phyloP scores from a whole-genome alignment of 2,113 vertebrate genomes.

The Dasyurus viverrinus region DNA sequence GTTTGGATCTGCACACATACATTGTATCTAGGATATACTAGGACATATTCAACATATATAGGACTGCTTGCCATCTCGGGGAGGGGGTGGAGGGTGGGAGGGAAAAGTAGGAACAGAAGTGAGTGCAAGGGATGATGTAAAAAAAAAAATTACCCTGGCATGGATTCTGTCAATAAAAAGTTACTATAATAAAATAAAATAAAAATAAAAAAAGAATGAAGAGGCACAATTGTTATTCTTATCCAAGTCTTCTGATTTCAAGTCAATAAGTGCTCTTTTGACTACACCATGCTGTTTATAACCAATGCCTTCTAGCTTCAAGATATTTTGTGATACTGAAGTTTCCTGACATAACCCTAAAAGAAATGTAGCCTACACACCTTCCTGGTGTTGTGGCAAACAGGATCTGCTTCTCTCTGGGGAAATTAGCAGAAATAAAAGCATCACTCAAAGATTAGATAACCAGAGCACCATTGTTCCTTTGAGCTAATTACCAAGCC shows the following conservation, averaged over 20 bases:
- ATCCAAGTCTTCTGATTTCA: not conserved
- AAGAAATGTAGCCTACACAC: not conserved
- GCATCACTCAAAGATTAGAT: not conserved
- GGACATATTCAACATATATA: too few species aligned
- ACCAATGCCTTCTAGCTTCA: not conserved
- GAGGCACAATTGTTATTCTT: not conserved
- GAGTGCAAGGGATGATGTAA: too few species aligned
- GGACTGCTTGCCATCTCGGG: too few species aligned
- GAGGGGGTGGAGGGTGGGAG: too few species aligned
- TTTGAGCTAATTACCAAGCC: not conserved
- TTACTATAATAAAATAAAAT: too few species aligned
- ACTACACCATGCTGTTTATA: not conserved
- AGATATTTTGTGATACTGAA: not conserved
- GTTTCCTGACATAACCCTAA: not conserved
- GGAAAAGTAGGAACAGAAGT: too few species aligned
- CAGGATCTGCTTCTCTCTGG: not conserved
- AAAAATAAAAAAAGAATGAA: too few species aligned
- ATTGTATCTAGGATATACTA: too few species aligned
- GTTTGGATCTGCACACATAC: too few species aligned
- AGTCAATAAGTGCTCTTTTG: not conserved
- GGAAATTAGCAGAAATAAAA: not conserved
- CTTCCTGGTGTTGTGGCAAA: not conserved
- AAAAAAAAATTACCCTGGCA: too few species aligned
- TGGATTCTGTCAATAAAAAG: too few species aligned
- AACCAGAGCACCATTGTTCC: not conserved